Percentiles rank a stretch among this genome's conserved stretches.
Evolutionary conservation across 2,113 vertebrate species (phyloP).

Genomic region (Nematolebias whitei): DNA sequence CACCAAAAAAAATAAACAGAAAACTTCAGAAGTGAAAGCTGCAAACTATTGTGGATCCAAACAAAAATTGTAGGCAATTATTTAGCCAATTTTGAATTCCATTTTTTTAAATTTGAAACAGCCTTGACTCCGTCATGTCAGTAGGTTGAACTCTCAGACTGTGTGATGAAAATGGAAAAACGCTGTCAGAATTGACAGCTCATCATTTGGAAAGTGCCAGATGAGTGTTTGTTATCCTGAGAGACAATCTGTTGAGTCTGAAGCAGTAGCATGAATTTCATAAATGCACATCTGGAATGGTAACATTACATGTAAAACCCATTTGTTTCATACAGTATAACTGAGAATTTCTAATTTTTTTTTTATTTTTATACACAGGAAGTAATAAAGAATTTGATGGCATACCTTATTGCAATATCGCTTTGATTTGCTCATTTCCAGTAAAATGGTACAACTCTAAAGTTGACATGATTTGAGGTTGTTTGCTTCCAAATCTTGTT

Average conservation of each 20-base stretch:
- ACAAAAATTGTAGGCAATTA: background rate
- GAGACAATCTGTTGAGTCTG: background rate
- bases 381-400: background rate
- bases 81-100: background rate
- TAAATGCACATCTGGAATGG: background rate
- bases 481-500: background rate
- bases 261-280: background rate
- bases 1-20: background rate
- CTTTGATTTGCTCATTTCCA: too few species aligned
- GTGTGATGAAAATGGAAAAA: background rate
- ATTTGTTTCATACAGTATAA: too few species aligned
- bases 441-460: background rate
- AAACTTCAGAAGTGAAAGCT: background rate
- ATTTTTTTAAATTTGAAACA: slow-evolving; percentile 1
- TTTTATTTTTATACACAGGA: too few species aligned
- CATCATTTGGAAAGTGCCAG: background rate
- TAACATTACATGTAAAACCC: background rate
- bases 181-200: too few species aligned
- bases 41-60: background rate
- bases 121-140: background rate
- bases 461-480: background rate
- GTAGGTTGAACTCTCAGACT: background rate
- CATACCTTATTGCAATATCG: background rate
- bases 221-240: background rate
- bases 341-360: too few species aligned